Conservation (phyloP, 2,113 vertebrate genomes). For the Percopsis transmontana region DNA sequence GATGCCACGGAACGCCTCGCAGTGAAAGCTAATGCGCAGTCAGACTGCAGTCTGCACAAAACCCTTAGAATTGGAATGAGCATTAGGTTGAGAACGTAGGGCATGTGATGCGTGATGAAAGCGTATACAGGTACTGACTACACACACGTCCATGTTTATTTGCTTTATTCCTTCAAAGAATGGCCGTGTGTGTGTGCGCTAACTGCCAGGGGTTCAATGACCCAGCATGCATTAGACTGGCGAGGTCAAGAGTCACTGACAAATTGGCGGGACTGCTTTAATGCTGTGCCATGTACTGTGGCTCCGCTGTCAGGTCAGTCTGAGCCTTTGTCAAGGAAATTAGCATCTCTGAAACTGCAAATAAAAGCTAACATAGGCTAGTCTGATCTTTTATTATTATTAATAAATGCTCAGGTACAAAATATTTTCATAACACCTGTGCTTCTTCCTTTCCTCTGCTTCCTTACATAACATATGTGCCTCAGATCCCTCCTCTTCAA, state of each 20-base stretch:
- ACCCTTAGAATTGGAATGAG: too few species aligned
- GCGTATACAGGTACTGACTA: neutral
- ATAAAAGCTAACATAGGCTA: too few species aligned
- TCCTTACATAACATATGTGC: neutral
- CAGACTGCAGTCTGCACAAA: conserved; percentile 7
- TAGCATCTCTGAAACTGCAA: too few species aligned
- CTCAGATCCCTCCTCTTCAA: conserved; percentile 1
- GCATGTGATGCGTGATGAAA: neutral
- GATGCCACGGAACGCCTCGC: conserved; percentile 24
- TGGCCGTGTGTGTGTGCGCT: neutral
- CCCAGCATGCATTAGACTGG: conserved; percentile 38
- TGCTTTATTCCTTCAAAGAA: conserved; percentile 21
- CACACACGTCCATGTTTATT: conserved; percentile 35
- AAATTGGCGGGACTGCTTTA: conserved; percentile 23
- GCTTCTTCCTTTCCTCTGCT: neutral
- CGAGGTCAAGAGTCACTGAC: conserved; percentile 44
- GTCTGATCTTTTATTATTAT: too few species aligned
- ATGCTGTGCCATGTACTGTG: too few species aligned
- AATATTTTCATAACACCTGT: too few species aligned
- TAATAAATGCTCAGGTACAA: too few species aligned
- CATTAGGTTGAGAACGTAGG: neutral
- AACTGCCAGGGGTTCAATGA: conserved; percentile 37
- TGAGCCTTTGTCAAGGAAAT: too few species aligned
- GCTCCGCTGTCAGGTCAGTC: too few species aligned
- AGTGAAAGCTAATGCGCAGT: conserved; percentile 36